Evolutionary conservation across 2,888 invertebrate species (phyloP), one percentile per base, ranked within the genome.

Genomic region (Drosophila dives): DNA sequence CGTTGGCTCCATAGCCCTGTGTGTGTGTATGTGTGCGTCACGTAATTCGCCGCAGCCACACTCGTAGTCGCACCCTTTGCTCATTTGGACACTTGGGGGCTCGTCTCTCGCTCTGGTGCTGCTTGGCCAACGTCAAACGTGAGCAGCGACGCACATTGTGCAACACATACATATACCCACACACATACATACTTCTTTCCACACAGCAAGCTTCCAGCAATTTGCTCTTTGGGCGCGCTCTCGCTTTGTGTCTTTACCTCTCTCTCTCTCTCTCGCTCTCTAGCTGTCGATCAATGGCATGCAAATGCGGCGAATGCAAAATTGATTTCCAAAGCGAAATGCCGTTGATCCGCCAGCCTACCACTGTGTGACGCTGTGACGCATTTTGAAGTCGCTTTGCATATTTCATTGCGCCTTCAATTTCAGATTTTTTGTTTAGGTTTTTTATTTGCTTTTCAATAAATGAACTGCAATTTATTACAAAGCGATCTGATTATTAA

Each of bases 391-490:
- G 55, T 73, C 58, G 77, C 70, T 75, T 80, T 78, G 34, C 63
- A 59, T 62, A 45, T 64, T 76, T 65, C 59, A 74, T 65, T 77
- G 74, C 80, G 70, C 86, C 86, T 81, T 87, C 70, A 68, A 72
- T 63, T 77, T 79, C 72, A 67, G 10, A 58, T 40, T 77, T 45
- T 60, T 81, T 72, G 76, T 72, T 82, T 80, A 75, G 67, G 38
- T 65, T 70, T 77, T 64, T 12, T 23, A 8, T 77, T 63, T 54
- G 67, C 45, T 64, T 72, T 62, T 64, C 56, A 73, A 75, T 80
- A 71, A 80, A 83, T 83, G 77, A 85, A 89, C 84, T 86, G 89
- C 84, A 86, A 86, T 86, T 86, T 89, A 89, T 86, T 86, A 77
- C 74, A 89, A 82, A 89, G 74, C 83, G 80, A 89, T 84, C 81